These are phyloP conservation scores for Polyommatus icarus DNA, from an alignment of 2,888 invertebrate species.

Conservation along the genomic window DNA sequence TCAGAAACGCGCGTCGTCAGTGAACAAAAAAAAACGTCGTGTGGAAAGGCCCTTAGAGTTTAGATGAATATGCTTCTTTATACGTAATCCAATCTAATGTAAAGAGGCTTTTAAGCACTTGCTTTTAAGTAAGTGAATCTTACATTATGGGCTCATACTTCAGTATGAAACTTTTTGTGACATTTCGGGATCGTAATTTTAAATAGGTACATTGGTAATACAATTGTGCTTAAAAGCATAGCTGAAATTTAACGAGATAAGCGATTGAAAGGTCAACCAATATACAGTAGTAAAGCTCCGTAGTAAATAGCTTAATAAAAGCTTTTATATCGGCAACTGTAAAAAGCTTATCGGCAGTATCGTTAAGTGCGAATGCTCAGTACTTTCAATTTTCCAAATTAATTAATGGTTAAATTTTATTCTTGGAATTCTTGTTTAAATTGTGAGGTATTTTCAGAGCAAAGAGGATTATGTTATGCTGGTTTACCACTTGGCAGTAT, in stretches of 20 bases:
- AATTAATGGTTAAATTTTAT: background rate
- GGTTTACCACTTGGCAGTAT: background rate
- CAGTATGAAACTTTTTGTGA: no score
- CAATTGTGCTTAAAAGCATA: background rate
- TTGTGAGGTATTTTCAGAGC: background rate
- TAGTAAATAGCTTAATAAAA: slow-evolving; percentile 19
- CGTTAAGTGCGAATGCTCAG: background rate
- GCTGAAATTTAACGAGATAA: background rate
- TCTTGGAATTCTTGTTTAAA: background rate
- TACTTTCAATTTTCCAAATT: background rate
- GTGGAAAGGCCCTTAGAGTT: no score
- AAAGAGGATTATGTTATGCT: background rate
- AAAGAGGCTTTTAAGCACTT: no score
- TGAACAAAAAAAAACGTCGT: no score
- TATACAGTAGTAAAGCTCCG: slow-evolving; percentile 11
- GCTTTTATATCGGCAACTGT: background rate
- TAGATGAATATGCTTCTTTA: no score
- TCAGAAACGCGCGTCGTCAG: no score
- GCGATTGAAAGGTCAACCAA: background rate
- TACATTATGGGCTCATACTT: no score
- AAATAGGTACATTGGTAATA: no score
- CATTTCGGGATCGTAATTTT: no score
- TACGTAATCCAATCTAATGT: no score
- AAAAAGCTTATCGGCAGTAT: slow-evolving; percentile 13
- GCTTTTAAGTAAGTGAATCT: no score